Conservation (phyloP, 2,113 vertebrate species). For the Ammodytes dubius region DNA sequence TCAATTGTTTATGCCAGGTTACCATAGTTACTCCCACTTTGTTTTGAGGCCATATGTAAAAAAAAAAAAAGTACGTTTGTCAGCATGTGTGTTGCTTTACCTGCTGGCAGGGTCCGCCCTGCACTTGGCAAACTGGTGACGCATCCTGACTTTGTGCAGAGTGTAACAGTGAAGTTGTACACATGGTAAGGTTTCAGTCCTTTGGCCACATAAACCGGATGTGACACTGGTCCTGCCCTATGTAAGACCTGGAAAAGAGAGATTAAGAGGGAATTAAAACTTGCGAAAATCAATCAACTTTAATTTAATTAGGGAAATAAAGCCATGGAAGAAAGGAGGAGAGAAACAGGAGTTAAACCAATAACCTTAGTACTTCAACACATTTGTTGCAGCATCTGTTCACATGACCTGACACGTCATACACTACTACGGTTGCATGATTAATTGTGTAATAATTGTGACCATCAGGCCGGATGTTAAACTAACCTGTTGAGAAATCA, state of each 20-base stretch:
- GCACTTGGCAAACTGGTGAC: conserved; percentile 84
- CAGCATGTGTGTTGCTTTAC: conserved; percentile 77
- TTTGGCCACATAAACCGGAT: conserved; percentile 75
- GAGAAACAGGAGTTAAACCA: neutral
- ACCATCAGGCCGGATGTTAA: neutral
- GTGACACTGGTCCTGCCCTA: conserved; percentile 72
- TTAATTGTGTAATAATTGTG: neutral
- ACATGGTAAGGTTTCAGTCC: conserved; percentile 87
- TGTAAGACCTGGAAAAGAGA: conserved; percentile 85
- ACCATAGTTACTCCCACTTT: neutral
- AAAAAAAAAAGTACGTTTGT: neutral
- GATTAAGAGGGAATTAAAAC: conserved; percentile 1
- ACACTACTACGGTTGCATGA: no score
- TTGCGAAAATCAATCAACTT: neutral
- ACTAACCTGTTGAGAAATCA: neutral
- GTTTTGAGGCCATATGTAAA: neutral
- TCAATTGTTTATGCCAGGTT: neutral
- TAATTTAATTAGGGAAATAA: neutral
- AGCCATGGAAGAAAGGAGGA: neutral
- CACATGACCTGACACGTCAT: neutral
- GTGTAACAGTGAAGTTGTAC: conserved; percentile 89
- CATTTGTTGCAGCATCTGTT: neutral
- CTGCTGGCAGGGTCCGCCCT: conserved; percentile 89
- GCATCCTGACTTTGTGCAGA: conserved; percentile 91
- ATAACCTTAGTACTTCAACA: neutral